Percentiles rank a stretch among this genome's conserved stretches.
phyloP scores from a whole-genome alignment of 2,888 invertebrate genomes.

The Andrena minutula region DNA sequence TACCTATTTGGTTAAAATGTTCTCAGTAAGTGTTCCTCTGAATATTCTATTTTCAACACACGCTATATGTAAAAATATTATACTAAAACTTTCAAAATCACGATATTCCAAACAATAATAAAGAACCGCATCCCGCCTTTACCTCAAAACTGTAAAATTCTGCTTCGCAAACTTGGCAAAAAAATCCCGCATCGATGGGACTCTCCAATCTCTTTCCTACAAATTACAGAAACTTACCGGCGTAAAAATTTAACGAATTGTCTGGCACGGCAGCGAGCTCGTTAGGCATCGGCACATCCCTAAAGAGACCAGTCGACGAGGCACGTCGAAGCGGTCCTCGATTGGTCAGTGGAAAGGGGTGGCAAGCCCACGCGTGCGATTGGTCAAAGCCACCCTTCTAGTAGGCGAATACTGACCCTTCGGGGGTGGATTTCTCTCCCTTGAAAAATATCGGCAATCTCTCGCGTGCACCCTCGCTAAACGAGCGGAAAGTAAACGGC shows the following conservation, averaged over 20 bases:
- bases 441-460: conserved; percentile 64
- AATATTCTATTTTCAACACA: no score
- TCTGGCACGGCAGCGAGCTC: conserved; percentile 14
- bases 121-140: no score
- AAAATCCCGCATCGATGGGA: not conserved
- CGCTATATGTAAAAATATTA: no score
- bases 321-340: conserved; percentile 67
- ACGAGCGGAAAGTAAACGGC: conserved; percentile 28
- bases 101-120: no score
- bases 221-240: conserved; percentile 33
- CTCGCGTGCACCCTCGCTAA: conserved; percentile 35
- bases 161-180: no score
- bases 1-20: no score
- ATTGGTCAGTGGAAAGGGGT: conserved; percentile 83
- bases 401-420: conserved; percentile 81
- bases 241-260: conserved; percentile 58
- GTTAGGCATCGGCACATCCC: conserved; percentile 43
- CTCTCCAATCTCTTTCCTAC: not conserved
- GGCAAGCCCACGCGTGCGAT: conserved; percentile 81
- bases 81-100: no score
- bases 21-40: no score
- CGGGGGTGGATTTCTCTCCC: conserved; percentile 74
- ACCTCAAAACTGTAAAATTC: no score
- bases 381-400: conserved; percentile 81
- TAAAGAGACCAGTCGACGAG: conserved; percentile 48